A percentile compares a stretch with the other conserved stretches of the same genome.
These are phyloP conservation scores for Drosophila hydei DNA, from an alignment of 1,140 invertebrate genomes.

Conservation along the genomic window DNA sequence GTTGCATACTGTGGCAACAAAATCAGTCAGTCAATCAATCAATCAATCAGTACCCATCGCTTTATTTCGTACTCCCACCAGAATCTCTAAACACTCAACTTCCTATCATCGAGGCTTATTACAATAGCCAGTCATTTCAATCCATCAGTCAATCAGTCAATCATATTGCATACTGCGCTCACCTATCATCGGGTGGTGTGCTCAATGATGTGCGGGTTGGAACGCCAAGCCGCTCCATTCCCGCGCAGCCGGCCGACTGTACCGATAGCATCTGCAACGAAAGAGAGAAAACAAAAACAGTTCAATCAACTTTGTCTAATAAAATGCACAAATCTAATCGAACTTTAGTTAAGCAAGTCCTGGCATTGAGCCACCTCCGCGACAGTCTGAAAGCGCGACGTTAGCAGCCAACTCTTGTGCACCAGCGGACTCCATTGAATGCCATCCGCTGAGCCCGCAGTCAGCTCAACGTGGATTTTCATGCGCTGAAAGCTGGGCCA, in stretches of 20 bases:
- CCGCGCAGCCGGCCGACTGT: slow-evolving; percentile 88
- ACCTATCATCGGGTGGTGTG: slow-evolving; percentile 83
- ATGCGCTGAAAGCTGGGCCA: slow-evolving; percentile 30
- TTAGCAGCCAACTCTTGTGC: slow-evolving; percentile 51
- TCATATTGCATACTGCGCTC: too few species aligned
- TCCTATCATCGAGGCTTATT: too few species aligned
- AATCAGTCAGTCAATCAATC: too few species aligned
- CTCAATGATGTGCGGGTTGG: slow-evolving; percentile 84
- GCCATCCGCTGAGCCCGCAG: not conserved
- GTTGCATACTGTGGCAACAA: too few species aligned
- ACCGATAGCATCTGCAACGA: slow-evolving; percentile 88
- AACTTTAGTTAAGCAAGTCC: slow-evolving; percentile 29
- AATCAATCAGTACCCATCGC: too few species aligned
- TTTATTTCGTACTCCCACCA: too few species aligned
- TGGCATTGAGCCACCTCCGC: slow-evolving; percentile 54
- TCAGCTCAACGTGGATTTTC: slow-evolving; percentile 42
- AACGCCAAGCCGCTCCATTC: slow-evolving; percentile 88
- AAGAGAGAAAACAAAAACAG: not conserved
- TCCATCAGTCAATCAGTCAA: too few species aligned
- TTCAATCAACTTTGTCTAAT: too few species aligned
- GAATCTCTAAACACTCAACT: too few species aligned
- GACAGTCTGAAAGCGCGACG: slow-evolving; percentile 38
- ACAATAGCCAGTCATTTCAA: too few species aligned
- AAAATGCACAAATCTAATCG: not conserved
- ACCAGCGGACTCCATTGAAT: slow-evolving; percentile 16